phyloP scores from a whole-genome alignment of 2,888 invertebrate genomes.

The Watsonalla cultraria region DNA sequence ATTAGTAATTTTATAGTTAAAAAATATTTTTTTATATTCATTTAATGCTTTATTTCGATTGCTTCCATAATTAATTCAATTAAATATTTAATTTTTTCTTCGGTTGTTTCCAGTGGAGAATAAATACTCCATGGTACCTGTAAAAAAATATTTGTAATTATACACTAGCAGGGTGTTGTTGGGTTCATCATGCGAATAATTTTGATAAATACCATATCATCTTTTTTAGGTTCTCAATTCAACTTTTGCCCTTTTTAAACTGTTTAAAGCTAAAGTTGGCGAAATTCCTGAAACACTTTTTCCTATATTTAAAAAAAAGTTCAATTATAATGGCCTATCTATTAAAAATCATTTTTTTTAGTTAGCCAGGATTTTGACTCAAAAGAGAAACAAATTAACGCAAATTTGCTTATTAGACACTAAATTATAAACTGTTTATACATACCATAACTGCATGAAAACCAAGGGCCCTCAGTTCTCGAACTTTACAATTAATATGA shows the following conservation, averaged over 20 bases:
- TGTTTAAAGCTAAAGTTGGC: too few relatives aligned
- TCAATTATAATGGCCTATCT: too few relatives aligned
- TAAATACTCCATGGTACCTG: slow-evolving; percentile 77
- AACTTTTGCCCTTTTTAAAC: not conserved
- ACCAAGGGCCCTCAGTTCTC: slow-evolving; percentile 81
- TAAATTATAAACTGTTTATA: slow-evolving; percentile 5
- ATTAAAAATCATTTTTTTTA: too few relatives aligned
- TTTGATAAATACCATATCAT: not conserved
- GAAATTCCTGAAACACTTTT: too few relatives aligned
- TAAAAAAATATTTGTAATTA: slow-evolving; percentile 3
- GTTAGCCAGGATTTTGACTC: too few relatives aligned
- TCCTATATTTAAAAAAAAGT: too few relatives aligned
- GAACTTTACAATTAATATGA: slow-evolving; percentile 77
- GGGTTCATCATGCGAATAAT: not conserved
- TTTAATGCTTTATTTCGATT: not conserved
- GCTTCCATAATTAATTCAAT: slow-evolving; percentile 43
- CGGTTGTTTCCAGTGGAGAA: slow-evolving; percentile 33
- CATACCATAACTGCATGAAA: slow-evolving; percentile 78
- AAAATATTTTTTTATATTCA: too few relatives aligned
- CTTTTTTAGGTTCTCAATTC: too few relatives aligned
- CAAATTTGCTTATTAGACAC: not conserved
- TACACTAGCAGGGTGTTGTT: slow-evolving; percentile 9
- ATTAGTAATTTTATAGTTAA: too few relatives aligned
- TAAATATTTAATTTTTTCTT: slow-evolving; percentile 50
- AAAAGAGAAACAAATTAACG: not conserved